Base-by-base conservation (phyloP, 1,140 invertebrate genomes). In the Ptiloglossa arizonensis region DNA sequence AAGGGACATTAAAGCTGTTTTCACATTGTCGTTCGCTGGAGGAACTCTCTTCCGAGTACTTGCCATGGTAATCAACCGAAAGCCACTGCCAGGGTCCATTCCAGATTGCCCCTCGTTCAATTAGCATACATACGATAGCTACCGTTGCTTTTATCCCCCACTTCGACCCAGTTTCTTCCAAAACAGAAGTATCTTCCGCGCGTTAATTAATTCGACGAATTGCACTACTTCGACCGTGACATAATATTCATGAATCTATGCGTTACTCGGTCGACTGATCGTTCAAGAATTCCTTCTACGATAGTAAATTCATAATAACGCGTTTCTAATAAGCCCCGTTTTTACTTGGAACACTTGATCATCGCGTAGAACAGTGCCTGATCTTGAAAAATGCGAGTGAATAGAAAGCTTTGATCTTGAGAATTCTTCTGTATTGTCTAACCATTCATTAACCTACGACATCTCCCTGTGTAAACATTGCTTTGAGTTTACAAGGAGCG, bases 91-190 rank as follows among this genome's bases (percentile, higher is more conserved):
- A 68, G 44, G 35, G 68, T 62, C 62, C 67, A 70, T 83, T 85
- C 68, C 68, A 80, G 62, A 83, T 79, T 80, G 78, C 60, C 59
- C 57, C 78, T 73, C 81, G 68, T 85, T 85, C 81, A 83, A 85
- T 83, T 83, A 85, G 83, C 81, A 85, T 85, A 73, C 72, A 80
- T 73, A 80, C 57, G 76, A 80, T 71, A 57, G 60, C 71, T 38
- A 83, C 48, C 19, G 57, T 63, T 67, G 77, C 72, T 50, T 73
- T 69, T 57, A 27, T 57, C n/a, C 2, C 54, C 32, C 29, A 29
- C 52, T 63, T 73, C 54, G 57, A 83, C 77, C 67, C 50, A 54
- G 22, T 83, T 83, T 80, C 64, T 71, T 80, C 69, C 54, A 52
- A 80, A 83, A 75, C 64, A 59, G 56, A 59, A 63, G 69, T 72